These are phyloP conservation scores for Morpho achilles DNA, from an alignment of 2,888 invertebrate species.

Conservation along the genomic window DNA sequence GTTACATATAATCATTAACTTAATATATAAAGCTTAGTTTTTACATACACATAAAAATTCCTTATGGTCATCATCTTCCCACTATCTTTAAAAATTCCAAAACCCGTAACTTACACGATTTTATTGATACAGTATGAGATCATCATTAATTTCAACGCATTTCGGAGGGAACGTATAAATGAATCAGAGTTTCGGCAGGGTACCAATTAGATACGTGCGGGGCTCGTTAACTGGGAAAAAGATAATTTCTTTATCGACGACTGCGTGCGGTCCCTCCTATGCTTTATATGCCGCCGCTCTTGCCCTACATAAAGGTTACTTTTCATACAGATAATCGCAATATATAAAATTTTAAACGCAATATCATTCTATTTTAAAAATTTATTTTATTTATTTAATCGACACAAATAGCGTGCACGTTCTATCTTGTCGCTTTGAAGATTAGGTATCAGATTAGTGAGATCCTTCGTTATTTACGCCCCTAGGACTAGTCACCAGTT, in stretches of 20 bases:
- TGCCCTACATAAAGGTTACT: neutral
- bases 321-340: neutral
- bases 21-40: too few species aligned
- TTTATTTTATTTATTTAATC: too few species aligned
- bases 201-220: conserved; percentile 33
- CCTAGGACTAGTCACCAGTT: too few species aligned
- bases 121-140: conserved; percentile 28
- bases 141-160: conserved; percentile 29
- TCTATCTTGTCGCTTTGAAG: too few species aligned
- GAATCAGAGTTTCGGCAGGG: conserved; percentile 35
- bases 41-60: too few species aligned
- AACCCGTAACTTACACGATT: conserved; percentile 20
- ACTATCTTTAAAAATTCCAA: conserved; percentile 6
- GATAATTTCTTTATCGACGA: conserved; percentile 66
- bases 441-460: too few species aligned
- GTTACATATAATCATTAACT: neutral
- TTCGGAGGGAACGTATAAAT: conserved; percentile 31
- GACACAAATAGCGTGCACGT: too few species aligned
- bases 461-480: too few species aligned
- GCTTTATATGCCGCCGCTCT: conserved; percentile 35
- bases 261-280: conserved; percentile 57
- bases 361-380: too few species aligned
- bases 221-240: conserved; percentile 58
- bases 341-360: too few species aligned
- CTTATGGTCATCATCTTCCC: neutral